Conservation (phyloP, 2,797 vertebrate genomes). For the Spheniscus humboldti region DNA sequence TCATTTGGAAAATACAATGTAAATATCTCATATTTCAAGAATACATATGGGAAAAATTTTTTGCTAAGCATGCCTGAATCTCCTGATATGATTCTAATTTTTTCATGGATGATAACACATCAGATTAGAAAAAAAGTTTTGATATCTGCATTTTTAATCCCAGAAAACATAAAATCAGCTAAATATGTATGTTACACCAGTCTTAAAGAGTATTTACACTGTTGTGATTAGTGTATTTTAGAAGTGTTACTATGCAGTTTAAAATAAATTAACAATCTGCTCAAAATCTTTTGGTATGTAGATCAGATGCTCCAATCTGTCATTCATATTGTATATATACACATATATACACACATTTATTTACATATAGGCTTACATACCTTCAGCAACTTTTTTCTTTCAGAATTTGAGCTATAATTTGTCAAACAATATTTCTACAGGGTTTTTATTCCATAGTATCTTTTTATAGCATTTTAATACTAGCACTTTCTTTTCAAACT, state of each 20-base stretch:
- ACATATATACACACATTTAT: slow-evolving; percentile 10
- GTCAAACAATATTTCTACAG: background rate
- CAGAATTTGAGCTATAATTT: slow-evolving; percentile 17
- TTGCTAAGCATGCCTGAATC: background rate
- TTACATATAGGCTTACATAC: slow-evolving; percentile 16
- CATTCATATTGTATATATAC: slow-evolving; percentile 22
- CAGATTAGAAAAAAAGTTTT: background rate
- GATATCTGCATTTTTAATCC: slow-evolving; percentile 22
- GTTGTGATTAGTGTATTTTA: slow-evolving; percentile 59
- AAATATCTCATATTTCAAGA: background rate
- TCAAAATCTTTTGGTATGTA: slow-evolving; percentile 36
- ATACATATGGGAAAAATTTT: background rate
- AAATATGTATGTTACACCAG: slow-evolving; percentile 6
- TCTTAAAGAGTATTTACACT: slow-evolving; percentile 32
- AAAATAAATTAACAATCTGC: slow-evolving; percentile 66
- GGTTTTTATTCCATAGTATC: background rate
- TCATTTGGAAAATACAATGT: background rate
- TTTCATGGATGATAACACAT: background rate
- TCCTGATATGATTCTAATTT: background rate
- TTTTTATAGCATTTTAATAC: slow-evolving; percentile 44
- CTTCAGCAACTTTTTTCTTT: slow-evolving; percentile 18
- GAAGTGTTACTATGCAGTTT: slow-evolving; percentile 60
- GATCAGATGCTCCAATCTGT: slow-evolving; percentile 46
- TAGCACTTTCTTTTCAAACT: slow-evolving; percentile 2
- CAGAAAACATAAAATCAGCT: background rate